phyloP scores from a whole-genome alignment of 64 coral and sea anemone genomes.

The Hydrozoanthus tunicans region DNA sequence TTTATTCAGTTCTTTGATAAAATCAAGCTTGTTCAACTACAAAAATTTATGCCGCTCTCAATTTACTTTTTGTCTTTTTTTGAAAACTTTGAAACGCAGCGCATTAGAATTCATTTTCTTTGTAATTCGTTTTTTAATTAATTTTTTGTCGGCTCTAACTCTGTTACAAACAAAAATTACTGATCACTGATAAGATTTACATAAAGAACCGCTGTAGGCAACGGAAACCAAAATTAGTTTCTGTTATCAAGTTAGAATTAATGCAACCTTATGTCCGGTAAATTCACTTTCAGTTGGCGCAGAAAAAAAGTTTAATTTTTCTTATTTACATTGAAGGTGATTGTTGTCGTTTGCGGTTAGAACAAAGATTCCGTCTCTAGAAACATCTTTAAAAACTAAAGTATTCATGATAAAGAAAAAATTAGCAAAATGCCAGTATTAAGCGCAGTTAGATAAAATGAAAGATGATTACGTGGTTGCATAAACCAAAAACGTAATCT shows the following conservation, averaged over 20 bases:
- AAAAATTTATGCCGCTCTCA: neutral
- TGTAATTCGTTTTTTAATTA: neutral
- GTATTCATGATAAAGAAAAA: neutral
- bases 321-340: neutral
- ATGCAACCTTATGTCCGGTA: neutral
- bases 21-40: neutral
- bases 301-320: neutral
- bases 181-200: neutral
- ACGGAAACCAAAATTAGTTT: neutral
- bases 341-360: conserved; percentile 4
- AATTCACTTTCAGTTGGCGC: neutral
- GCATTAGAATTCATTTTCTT: neutral
- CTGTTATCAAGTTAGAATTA: neutral
- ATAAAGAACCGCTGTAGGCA: neutral
- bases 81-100: neutral
- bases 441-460: neutral
- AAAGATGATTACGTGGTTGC: neutral
- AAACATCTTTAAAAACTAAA: neutral
- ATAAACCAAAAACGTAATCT: neutral
- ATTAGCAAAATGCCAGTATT: neutral
- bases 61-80: neutral
- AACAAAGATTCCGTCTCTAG: neutral
- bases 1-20: neutral
- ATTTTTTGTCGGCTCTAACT: neutral
- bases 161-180: neutral